Conservation (phyloP, 2,888 invertebrate species). For the Tetheella fluctuosa region DNA sequence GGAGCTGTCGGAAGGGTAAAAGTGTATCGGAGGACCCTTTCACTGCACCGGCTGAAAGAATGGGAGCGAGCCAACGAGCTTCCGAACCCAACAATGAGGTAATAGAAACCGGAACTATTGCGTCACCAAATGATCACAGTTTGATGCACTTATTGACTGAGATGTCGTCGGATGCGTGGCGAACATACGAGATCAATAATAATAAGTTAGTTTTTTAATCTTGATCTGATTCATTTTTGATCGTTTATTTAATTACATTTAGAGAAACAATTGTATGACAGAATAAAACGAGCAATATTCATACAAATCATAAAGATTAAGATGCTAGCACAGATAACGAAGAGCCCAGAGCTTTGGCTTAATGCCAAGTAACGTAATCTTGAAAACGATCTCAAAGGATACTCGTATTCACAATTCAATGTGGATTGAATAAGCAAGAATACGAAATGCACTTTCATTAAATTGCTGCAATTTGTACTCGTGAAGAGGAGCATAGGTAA, state of each 20-base stretch:
- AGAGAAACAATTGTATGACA: background rate
- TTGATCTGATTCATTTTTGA: too few species aligned
- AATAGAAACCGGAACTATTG: slow-evolving; percentile 75
- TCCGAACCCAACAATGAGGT: slow-evolving; percentile 78
- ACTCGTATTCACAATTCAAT: slow-evolving; percentile 22
- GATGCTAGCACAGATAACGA: background rate
- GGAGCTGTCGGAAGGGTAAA: slow-evolving; percentile 73
- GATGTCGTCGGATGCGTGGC: slow-evolving; percentile 39
- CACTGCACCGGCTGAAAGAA: slow-evolving; percentile 79
- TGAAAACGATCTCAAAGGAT: slow-evolving; percentile 7
- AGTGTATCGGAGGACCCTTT: slow-evolving; percentile 81
- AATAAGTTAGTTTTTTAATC: slow-evolving; percentile 18
- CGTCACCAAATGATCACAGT: slow-evolving; percentile 68
- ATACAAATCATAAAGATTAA: background rate
- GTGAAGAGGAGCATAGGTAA: background rate
- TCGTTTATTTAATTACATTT: too few species aligned
- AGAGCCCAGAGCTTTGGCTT: slow-evolving; percentile 16
- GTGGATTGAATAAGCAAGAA: slow-evolving; percentile 50
- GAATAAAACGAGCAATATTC: background rate
- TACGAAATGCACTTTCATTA: slow-evolving; percentile 52
- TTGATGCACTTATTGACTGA: slow-evolving; percentile 62
- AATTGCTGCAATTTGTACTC: slow-evolving; percentile 24
- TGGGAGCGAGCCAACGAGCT: slow-evolving; percentile 75
- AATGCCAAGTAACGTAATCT: slow-evolving; percentile 17
- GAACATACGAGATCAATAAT: slow-evolving; percentile 26